Evolutionary conservation across 2,888 invertebrate genomes (phyloP).

Genomic region (Arrhopalites spinosus): DNA sequence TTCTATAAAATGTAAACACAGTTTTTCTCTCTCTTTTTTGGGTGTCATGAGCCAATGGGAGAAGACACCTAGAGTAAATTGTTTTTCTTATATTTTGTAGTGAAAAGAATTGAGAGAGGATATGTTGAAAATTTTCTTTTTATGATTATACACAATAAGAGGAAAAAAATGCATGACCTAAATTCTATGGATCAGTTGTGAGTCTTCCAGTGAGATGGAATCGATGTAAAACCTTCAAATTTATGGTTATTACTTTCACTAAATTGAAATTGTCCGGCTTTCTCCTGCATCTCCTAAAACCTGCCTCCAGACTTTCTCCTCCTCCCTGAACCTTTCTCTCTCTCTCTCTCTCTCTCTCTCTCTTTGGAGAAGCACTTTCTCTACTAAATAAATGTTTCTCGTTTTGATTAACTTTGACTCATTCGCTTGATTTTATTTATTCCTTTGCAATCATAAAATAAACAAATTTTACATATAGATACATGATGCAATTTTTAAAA

Average conservation of each 20-base stretch:
- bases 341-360: background rate
- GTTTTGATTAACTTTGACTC: too few relatives aligned
- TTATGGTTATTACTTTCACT: slow-evolving; percentile 34
- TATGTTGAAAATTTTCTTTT: slow-evolving; percentile 3
- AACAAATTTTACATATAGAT: too few relatives aligned
- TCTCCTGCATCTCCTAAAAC: slow-evolving; percentile 17
- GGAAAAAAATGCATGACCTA: slow-evolving; percentile 21
- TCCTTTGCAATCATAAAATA: too few relatives aligned
- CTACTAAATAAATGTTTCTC: too few relatives aligned
- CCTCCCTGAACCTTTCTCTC: background rate
- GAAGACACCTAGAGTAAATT: background rate
- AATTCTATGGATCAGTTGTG: slow-evolving; percentile 14
- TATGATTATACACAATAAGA: slow-evolving; percentile 14
- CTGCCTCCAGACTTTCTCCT: slow-evolving; percentile 3
- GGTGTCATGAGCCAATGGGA: background rate
- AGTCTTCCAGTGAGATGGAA: slow-evolving; percentile 17
- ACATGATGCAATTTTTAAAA: too few relatives aligned
- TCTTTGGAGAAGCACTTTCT: background rate
- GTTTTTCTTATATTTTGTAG: background rate
- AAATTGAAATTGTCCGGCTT: slow-evolving; percentile 36
- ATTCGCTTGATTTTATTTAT: too few relatives aligned
- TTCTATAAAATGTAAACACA: too few relatives aligned
- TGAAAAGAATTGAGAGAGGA: background rate
- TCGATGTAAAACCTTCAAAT: slow-evolving; percentile 29
- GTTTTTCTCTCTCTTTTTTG: background rate